Conservation (phyloP, 2,888 invertebrate genomes). For the Philereme vetulata region DNA sequence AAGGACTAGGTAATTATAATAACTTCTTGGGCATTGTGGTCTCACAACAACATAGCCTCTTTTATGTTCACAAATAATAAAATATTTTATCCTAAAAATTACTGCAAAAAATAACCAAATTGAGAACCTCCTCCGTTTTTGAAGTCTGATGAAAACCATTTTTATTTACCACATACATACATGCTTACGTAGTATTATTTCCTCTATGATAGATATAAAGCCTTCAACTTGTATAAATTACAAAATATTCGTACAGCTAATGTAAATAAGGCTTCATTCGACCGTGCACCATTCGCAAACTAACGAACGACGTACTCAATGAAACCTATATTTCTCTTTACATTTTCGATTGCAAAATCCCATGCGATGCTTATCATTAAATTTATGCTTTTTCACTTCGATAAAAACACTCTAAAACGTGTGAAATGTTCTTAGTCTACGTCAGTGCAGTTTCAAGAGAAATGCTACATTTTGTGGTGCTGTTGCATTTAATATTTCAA, state of each 20-base stretch:
- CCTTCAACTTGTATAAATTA: too few relatives aligned
- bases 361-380: conserved; percentile 56
- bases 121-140: too few relatives aligned
- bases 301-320: conserved; percentile 32
- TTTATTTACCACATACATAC: too few relatives aligned
- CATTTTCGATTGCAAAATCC: conserved; percentile 51
- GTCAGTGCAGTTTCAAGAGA: conserved; percentile 37
- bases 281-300: conserved; percentile 25
- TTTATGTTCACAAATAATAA: too few relatives aligned
- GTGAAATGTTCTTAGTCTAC: conserved; percentile 22
- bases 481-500: conserved; percentile 47
- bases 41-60: too few relatives aligned
- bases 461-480: conserved; percentile 53
- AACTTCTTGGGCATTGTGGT: too few relatives aligned
- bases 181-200: too few relatives aligned
- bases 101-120: too few relatives aligned
- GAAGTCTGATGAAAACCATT: too few relatives aligned
- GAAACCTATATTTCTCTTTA: conserved; percentile 36
- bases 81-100: too few relatives aligned
- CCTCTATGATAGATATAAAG: too few relatives aligned
- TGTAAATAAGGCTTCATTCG: neutral
- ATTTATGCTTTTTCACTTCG: conserved; percentile 60
- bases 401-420: conserved; percentile 53
- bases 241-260: neutral
- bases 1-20: too few relatives aligned